Evolutionary conservation across 2,113 vertebrate species (phyloP), one percentile per base, ranked within the genome.

Genomic region (Numenius arquata): DNA sequence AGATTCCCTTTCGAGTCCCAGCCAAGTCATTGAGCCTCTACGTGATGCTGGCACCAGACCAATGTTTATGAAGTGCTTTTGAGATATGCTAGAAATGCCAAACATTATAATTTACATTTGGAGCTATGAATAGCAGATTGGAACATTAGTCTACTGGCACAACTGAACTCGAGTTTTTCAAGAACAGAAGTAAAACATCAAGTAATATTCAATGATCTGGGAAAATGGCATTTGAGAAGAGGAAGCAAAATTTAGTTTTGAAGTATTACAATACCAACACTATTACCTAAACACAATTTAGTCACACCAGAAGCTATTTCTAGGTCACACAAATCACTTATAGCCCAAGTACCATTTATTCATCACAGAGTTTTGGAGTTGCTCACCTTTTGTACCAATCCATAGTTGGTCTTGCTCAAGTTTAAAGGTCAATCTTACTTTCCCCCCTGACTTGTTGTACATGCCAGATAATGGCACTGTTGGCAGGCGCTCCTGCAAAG

Each of bases 331-430:
- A 17, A 22, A 2, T 52, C 56, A 62, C 63, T 45, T 63, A 15
- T 0, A 85, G 47, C 53, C 82, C 61, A 8, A 9, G 2, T 45
- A 68, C 8, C 45, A 52, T 3, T 1, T 19, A 63, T 6, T 65
- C 68, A 61, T 1, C 43, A 38, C 80, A 4, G 11, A 70, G 40
- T 53, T 12, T 48, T 8, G 85, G 74, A 63, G 45, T 9, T 67
- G 75, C 97, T 98, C 96, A 99, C 99, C 99, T 98, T 99, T 99
- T 77, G 99, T 99, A 97, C 99, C 99, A 68, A 99, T 99, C 99
- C 99, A 99, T 65, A 99, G 97, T 97, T 99, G 99, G 98, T 99
- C 99, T 95, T 99, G 99, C 96, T 99, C 99, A 76, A 99, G 99
- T 98, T 99, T 99, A 96, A 99, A 99, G 59, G 99, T 99, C 94